These are phyloP conservation scores for Eptesicus fuscus DNA, from an alignment of 2,113 vertebrate species.

Conservation along the genomic window DNA sequence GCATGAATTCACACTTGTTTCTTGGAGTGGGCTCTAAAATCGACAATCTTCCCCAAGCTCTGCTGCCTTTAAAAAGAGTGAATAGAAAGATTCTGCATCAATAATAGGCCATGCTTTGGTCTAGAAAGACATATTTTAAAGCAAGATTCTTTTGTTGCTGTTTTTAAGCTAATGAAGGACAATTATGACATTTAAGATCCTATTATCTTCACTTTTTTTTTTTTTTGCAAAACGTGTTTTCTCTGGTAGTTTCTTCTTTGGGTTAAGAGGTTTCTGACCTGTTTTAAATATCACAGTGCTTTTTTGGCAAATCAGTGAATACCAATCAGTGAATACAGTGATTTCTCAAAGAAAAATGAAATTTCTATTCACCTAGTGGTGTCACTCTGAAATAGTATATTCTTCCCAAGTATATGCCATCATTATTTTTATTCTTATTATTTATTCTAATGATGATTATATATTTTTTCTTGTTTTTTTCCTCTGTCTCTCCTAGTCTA, in stretches of 20 bases:
- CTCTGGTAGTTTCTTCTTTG: background rate
- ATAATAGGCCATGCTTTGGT: background rate
- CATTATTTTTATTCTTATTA: conserved; percentile 6
- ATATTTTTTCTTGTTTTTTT: background rate
- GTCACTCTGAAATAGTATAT: background rate
- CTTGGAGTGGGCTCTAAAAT: background rate
- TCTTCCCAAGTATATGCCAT: background rate
- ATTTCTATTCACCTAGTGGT: background rate
- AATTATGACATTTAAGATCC: background rate
- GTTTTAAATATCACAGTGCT: background rate
- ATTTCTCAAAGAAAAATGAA: conserved; percentile 5
- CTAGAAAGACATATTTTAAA: conserved; percentile 14
- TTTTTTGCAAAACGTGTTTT: background rate
- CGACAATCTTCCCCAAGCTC: background rate
- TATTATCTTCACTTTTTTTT: background rate
- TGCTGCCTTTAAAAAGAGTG: background rate
- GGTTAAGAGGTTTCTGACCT: background rate
- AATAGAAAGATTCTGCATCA: background rate
- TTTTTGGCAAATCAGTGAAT: background rate
- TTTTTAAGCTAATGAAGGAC: background rate
- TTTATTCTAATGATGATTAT: background rate
- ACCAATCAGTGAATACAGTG: background rate
- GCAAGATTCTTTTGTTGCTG: background rate
- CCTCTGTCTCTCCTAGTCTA: background rate
- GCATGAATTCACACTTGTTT: background rate